A percentile compares a stretch with the other conserved stretches of the same genome.
Evolutionary conservation across 1,140 invertebrate species (phyloP).

Genomic region (Magallana angulata): DNA sequence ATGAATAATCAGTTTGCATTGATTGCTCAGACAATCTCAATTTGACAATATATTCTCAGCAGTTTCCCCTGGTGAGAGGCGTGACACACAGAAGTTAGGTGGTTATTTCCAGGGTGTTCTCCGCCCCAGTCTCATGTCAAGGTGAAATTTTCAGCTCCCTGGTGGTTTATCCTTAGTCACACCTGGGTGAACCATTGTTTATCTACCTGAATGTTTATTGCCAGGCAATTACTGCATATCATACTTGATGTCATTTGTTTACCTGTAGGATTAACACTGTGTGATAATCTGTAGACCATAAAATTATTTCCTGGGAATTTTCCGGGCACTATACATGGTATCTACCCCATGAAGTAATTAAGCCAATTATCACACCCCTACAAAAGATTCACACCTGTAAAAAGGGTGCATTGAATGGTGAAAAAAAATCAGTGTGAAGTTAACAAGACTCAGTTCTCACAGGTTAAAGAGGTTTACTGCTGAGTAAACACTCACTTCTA

Average conservation of each 20-base stretch:
- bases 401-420: background rate
- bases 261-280: background rate
- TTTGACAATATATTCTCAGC: background rate
- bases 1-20: background rate
- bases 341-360: conserved; percentile 18
- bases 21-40: background rate
- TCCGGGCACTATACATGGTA: background rate
- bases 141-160: background rate
- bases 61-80: background rate
- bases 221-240: background rate
- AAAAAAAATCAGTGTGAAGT: background rate
- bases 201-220: conserved; percentile 25
- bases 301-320: background rate
- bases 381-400: background rate
- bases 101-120: background rate
- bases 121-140: background rate
- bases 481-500: background rate
- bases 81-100: background rate
- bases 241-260: conserved; percentile 8
- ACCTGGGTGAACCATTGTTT: conserved; percentile 9
- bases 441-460: background rate
- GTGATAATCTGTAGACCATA: conserved; percentile 6
- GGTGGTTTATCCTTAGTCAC: background rate
- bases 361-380: conserved; percentile 20
- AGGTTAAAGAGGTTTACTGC: background rate